Evolutionary conservation across 2,888 invertebrate genomes (phyloP).

Genomic region (Acrocyrtus sp.): DNA sequence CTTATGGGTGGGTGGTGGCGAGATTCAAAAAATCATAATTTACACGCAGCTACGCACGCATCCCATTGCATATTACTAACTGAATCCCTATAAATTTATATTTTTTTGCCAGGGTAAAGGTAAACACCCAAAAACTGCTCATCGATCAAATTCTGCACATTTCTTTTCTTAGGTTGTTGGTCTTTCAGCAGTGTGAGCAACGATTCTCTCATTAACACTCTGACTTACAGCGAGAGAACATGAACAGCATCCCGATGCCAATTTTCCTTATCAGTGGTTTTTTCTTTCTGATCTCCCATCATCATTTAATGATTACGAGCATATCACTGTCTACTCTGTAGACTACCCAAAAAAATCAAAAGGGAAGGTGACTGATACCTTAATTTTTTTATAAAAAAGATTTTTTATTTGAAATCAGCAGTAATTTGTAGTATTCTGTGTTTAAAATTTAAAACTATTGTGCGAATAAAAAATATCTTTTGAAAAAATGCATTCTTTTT

Average conservation of each 20-base stretch:
- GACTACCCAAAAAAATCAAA: background rate
- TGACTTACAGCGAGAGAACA: conserved; percentile 35
- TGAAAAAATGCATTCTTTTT: too few species aligned
- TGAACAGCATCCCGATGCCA: background rate
- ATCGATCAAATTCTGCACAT: background rate
- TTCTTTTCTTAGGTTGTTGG: conserved; percentile 42
- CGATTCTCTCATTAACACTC: conserved; percentile 46
- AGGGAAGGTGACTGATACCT: background rate
- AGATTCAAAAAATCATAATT: background rate
- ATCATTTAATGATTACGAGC: conserved; percentile 40
- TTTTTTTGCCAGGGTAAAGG: background rate
- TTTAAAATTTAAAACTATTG: too few species aligned
- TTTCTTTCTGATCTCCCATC: conserved; percentile 18
- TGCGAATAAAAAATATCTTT: too few species aligned
- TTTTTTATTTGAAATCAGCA: background rate
- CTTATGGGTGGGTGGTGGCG: background rate
- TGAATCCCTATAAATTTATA: too few species aligned
- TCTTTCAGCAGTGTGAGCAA: conserved; percentile 50
- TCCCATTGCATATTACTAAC: too few species aligned
- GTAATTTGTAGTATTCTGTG: background rate
- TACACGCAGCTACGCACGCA: background rate
- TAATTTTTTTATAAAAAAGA: too few species aligned
- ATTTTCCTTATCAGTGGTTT: background rate
- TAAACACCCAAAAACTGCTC: background rate
- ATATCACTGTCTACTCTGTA: background rate